These are phyloP conservation scores for Leucoraja ocellata DNA, from an alignment of 2,797 vertebrate genomes.

Conservation along the genomic window DNA sequence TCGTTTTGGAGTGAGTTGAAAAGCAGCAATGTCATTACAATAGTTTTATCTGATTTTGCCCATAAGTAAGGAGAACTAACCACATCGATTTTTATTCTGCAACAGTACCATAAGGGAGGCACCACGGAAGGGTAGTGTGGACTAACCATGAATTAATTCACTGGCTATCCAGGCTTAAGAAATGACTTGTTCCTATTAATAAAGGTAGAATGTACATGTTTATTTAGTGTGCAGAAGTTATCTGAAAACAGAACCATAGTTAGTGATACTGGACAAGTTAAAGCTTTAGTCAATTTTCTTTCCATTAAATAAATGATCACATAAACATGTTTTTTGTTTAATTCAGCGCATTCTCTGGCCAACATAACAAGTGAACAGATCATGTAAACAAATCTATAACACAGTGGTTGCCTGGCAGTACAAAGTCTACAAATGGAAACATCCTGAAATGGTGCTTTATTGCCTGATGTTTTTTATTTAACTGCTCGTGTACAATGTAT, in stretches of 20 bases:
- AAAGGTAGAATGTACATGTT: background rate
- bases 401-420: background rate
- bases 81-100: background rate
- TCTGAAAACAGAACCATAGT: background rate
- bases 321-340: background rate
- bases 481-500: background rate
- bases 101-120: background rate
- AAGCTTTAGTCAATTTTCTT: background rate
- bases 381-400: background rate
- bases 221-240: background rate
- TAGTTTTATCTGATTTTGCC: background rate
- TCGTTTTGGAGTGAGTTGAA: background rate
- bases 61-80: background rate
- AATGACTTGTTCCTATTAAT: too few relatives aligned
- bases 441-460: background rate
- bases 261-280: background rate
- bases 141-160: background rate
- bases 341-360: background rate
- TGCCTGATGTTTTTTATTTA: background rate
- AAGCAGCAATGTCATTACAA: background rate
- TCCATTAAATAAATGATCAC: background rate
- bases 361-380: background rate
- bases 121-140: background rate
- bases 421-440: background rate
- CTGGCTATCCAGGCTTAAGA: background rate